Conservation (phyloP, 2,113 vertebrate genomes). For the Calyptommatus sinebrachiatus region DNA sequence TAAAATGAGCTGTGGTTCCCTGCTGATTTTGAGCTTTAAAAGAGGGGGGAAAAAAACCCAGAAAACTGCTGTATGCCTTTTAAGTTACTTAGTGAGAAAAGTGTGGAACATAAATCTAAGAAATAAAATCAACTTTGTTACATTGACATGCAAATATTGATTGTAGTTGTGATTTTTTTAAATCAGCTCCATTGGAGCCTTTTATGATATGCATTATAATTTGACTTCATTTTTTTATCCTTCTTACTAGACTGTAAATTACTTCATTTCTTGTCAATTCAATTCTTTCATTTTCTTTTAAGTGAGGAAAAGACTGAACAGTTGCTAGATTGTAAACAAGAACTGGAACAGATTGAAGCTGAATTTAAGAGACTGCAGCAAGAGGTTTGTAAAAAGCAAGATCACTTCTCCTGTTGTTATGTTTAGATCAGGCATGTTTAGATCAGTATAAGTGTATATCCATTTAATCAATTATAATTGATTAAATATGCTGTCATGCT, state of each 20-base stretch:
- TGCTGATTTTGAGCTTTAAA: too few species aligned
- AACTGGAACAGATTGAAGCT: constrained; percentile 88
- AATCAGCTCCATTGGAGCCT: too few species aligned
- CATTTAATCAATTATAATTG: neutral
- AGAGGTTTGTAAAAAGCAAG: constrained; percentile 76
- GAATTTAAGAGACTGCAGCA: constrained; percentile 92
- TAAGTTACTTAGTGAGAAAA: too few species aligned
- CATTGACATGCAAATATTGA: too few species aligned
- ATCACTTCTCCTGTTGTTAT: neutral
- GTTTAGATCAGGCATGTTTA: neutral
- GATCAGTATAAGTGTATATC: neutral
- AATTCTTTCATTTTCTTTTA: constrained; percentile 33
- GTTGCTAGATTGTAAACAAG: constrained; percentile 93
- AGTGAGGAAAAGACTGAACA: constrained; percentile 98
- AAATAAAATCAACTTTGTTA: too few species aligned
- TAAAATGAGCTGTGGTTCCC: too few species aligned
- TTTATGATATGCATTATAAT: neutral
- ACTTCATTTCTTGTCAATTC: neutral
- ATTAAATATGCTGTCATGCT: neutral
- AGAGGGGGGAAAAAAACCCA: too few species aligned
- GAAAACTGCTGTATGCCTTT: too few species aligned
- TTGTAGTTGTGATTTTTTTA: too few species aligned
- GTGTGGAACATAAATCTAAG: too few species aligned
- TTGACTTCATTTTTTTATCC: neutral
- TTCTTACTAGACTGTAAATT: neutral